phyloP scores from a whole-genome alignment of 1,140 invertebrate species.

The Stegodyphus mimosarum region DNA sequence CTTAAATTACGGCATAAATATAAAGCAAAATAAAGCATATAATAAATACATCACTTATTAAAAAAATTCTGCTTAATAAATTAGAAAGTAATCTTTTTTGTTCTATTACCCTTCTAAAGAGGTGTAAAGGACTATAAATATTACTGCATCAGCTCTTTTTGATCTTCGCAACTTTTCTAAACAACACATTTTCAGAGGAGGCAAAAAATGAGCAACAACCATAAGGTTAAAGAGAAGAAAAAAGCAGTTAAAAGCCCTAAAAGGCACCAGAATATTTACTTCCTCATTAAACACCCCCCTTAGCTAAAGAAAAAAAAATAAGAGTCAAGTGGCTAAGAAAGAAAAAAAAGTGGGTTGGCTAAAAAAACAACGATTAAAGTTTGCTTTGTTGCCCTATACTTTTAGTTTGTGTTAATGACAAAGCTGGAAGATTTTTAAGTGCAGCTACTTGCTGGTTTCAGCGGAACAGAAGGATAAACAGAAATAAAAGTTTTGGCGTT shows the following conservation, averaged over 20 bases:
- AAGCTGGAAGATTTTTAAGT: not conserved
- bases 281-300: constrained; percentile 20
- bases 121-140: no score
- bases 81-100: no score
- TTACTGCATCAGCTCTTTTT: no score
- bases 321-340: not conserved
- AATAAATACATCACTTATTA: no score
- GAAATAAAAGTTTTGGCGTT: not conserved
- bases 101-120: no score
- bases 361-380: constrained; percentile 9
- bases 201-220: not conserved
- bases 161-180: not conserved
- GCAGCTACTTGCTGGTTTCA: not conserved
- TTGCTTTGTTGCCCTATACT: not conserved
- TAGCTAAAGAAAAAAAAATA: constrained; percentile 1
- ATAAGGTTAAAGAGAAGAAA: not conserved
- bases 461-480: no score
- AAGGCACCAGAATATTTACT: constrained; percentile 33
- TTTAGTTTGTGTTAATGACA: not conserved
- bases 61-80: no score
- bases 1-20: no score
- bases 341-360: not conserved
- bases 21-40: no score
- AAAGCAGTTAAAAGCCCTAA: not conserved
- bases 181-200: not conserved